phyloP scores from a whole-genome alignment of 92 coral and sea anemone genomes.

The Bergia puertoricense region DNA sequence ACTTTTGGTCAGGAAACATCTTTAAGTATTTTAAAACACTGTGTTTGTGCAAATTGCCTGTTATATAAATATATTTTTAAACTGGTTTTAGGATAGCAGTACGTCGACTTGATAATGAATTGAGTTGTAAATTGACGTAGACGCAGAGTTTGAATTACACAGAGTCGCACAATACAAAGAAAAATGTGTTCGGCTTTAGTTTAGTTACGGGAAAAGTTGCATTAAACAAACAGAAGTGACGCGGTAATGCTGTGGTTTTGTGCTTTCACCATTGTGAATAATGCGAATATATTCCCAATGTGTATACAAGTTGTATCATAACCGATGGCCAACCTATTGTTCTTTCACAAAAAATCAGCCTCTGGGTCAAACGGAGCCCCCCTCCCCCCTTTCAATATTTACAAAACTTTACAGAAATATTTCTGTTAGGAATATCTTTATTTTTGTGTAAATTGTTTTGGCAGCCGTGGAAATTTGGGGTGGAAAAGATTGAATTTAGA shows the following conservation, averaged over 20 bases:
- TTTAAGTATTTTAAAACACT: conserved; percentile 18
- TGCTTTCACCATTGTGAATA: neutral
- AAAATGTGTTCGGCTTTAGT: neutral
- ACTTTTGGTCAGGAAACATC: neutral
- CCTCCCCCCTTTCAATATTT: too few species aligned
- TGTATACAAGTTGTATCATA: too few species aligned
- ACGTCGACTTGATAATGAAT: neutral
- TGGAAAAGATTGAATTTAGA: too few species aligned
- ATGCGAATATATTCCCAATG: too few species aligned
- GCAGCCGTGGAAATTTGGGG: too few species aligned
- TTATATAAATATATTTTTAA: conserved; percentile 35
- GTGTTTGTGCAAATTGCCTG: conserved; percentile 27
- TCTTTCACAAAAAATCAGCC: too few species aligned
- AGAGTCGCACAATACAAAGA: neutral
- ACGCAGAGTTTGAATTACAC: neutral
- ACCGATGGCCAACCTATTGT: too few species aligned
- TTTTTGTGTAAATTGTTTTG: too few species aligned
- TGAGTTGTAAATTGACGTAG: neutral
- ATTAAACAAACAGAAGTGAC: conserved; percentile 28
- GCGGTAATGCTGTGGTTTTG: neutral
- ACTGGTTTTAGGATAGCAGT: conserved; percentile 30
- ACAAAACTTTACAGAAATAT: too few species aligned
- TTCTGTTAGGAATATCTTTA: too few species aligned
- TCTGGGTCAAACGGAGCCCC: too few species aligned
- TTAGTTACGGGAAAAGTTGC: conserved; percentile 1